Percentiles rank a stretch among this genome's conserved stretches.
These are phyloP conservation scores for Iselma pallidipennis DNA, from an alignment of 2,888 invertebrate species.

Conservation along the genomic window DNA sequence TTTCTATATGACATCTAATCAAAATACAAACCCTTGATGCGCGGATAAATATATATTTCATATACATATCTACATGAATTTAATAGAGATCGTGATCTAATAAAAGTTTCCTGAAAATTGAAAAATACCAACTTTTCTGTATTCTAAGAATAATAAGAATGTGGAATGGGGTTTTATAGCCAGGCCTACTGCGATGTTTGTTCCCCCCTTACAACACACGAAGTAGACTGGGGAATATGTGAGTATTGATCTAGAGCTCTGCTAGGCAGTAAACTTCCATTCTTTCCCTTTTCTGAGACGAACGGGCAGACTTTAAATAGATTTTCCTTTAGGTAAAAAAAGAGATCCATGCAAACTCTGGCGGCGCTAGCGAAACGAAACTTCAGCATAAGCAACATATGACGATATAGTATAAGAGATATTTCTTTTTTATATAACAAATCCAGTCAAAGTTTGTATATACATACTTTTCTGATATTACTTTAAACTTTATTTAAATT, in stretches of 20 bases:
- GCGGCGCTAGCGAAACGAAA: background rate
- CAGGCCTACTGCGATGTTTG: slow-evolving; percentile 35
- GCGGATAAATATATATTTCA: background rate
- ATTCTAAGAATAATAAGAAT: slow-evolving; percentile 19
- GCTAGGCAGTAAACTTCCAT: slow-evolving; percentile 47
- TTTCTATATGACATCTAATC: background rate
- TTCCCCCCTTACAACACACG: slow-evolving; percentile 44
- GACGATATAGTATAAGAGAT: background rate
- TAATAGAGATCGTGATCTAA: background rate
- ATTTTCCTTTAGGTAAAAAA: slow-evolving; percentile 1
- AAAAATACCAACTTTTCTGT: background rate
- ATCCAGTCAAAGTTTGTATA: background rate
- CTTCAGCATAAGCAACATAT: background rate
- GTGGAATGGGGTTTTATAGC: slow-evolving; percentile 24
- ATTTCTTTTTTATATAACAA: background rate
- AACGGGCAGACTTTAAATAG: slow-evolving; percentile 15
- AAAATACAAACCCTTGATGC: background rate
- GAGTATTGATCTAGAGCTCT: slow-evolving; percentile 50
- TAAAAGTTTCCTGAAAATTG: background rate
- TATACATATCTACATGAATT: background rate
- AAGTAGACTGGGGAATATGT: slow-evolving; percentile 47
- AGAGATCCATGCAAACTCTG: background rate
- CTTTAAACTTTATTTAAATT: background rate
- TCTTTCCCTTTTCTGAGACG: slow-evolving; percentile 41
- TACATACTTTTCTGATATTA: background rate